Percentiles rank a stretch among this genome's conserved stretches.
Conservation (phyloP, 2,888 invertebrate species). For the Archips xylosteana region DNA sequence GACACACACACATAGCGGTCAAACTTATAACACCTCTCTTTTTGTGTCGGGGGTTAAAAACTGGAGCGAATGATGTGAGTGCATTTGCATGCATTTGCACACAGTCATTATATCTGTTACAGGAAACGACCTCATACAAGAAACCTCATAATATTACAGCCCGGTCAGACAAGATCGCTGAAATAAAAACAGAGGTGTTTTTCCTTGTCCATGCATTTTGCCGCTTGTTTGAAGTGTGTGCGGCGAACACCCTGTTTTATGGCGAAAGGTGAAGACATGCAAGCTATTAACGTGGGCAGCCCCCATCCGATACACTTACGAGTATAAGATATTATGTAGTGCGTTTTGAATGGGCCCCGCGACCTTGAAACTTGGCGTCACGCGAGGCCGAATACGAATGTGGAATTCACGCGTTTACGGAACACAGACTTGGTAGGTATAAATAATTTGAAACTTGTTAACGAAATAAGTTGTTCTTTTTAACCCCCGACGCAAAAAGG, state of each 20-base stretch:
- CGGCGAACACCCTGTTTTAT: neutral
- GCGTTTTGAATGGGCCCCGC: conserved; percentile 20
- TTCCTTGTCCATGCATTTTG: neutral
- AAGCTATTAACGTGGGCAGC: conserved; percentile 2
- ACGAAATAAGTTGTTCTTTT: neutral
- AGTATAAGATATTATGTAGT: conserved; percentile 18
- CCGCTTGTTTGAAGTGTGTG: neutral
- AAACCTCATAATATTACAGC: neutral
- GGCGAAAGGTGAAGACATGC: conserved; percentile 18
- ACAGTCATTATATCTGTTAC: neutral
- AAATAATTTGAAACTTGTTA: conserved; percentile 9
- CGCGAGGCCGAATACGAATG: conserved; percentile 25
- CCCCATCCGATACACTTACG: conserved; percentile 19
- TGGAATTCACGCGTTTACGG: conserved; percentile 24
- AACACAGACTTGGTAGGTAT: conserved; percentile 27
- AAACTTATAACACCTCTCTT: too few species aligned
- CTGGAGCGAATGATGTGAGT: neutral
- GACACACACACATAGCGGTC: too few species aligned
- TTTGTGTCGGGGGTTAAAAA: too few species aligned
- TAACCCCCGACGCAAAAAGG: too few species aligned
- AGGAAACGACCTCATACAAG: neutral
- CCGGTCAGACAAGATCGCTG: neutral
- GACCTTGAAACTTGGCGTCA: conserved; percentile 35
- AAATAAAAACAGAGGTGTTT: neutral
- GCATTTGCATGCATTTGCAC: neutral